phyloP scores from a whole-genome alignment of 1,140 invertebrate genomes.

The Neuroterus valhalla region DNA sequence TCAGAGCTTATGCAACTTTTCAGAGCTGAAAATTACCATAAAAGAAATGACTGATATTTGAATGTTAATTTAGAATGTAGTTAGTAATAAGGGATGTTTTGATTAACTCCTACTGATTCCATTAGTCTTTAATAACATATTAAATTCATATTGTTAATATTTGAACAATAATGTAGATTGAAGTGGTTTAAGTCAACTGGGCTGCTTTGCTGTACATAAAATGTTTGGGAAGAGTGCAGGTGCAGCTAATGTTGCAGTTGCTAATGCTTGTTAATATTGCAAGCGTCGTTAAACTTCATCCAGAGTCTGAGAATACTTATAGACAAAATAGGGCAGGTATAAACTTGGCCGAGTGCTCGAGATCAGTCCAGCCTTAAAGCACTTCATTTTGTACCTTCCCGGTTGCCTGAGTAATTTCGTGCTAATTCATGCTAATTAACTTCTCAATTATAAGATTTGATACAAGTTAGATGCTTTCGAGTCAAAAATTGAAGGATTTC shows the following conservation, averaged over 20 bases:
- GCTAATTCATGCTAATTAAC: background rate
- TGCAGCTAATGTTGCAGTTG: background rate
- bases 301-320: background rate
- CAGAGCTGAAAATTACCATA: too few species aligned
- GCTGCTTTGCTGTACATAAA: background rate
- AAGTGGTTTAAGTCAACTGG: background rate
- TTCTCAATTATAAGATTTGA: background rate
- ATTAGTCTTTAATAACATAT: too few species aligned
- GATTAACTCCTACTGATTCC: too few species aligned
- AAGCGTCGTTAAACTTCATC: background rate
- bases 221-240: background rate
- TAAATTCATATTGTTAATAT: background rate
- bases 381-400: background rate
- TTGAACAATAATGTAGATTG: background rate
- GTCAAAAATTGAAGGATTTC: background rate
- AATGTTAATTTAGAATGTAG: too few species aligned
- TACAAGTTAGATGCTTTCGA: background rate
- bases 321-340: background rate
- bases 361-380: background rate
- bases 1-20: too few species aligned
- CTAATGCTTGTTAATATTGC: conserved; percentile 9
- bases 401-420: background rate
- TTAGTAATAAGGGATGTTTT: too few species aligned
- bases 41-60: too few species aligned
- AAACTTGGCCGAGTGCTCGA: background rate